Evolutionary conservation across 2,797 vertebrate genomes (phyloP).

Genomic region (Peromyscus attwateri): DNA sequence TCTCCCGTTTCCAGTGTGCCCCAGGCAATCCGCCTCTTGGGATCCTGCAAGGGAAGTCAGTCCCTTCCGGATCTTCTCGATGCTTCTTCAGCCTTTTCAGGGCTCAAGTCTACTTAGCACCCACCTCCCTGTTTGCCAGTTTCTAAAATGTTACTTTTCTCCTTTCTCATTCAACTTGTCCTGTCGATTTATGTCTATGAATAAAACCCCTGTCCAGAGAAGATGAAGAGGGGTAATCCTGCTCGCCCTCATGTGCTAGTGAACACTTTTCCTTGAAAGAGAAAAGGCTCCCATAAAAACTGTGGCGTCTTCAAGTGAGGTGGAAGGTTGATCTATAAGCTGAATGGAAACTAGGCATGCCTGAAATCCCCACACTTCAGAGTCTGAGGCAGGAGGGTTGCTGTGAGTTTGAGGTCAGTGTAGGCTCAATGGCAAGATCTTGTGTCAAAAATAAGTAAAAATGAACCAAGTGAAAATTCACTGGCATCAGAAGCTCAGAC

Average conservation of each 20-base stretch:
- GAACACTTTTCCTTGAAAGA: background rate
- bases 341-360: background rate
- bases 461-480: background rate
- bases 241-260: background rate
- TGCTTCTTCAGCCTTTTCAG: conserved; percentile 22
- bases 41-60: background rate
- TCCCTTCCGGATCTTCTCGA: background rate
- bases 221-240: background rate
- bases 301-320: background rate
- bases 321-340: background rate
- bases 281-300: background rate
- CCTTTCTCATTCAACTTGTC: background rate
- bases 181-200: background rate
- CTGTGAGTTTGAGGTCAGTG: background rate
- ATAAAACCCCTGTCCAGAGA: background rate
- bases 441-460: background rate
- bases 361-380: background rate
- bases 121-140: background rate
- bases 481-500: conserved; percentile 27
- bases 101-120: background rate
- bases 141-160: background rate
- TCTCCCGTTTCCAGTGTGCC: background rate
- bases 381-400: background rate
- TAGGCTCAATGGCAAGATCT: background rate
- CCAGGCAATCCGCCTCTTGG: background rate